Conservation (phyloP, 2,113 vertebrate genomes). For the Corvus cornix region DNA sequence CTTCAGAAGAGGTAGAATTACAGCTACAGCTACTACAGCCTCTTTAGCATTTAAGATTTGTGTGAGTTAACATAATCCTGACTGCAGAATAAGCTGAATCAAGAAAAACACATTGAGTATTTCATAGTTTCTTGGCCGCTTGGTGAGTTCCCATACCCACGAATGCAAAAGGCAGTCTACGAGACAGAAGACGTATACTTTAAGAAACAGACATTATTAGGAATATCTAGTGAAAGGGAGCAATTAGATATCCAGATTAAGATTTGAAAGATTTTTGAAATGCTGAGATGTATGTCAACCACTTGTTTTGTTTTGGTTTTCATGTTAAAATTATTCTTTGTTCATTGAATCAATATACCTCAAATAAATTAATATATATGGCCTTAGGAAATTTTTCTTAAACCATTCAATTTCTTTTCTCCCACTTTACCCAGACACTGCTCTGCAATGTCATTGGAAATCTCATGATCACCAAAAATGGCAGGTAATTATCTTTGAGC, state of each 20-base stretch:
- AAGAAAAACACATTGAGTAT: not conserved
- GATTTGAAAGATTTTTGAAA: not conserved
- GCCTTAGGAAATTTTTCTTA: not conserved
- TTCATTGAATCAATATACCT: not conserved
- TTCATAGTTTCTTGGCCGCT: not conserved
- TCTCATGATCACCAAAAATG: not conserved
- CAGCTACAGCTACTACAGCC: not conserved
- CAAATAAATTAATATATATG: not conserved
- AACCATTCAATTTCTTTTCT: not conserved
- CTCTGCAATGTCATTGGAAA: not conserved
- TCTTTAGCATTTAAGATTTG: not conserved
- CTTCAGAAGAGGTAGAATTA: not conserved
- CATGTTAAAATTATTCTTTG: not conserved
- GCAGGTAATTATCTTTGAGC: not conserved
- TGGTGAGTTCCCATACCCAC: not conserved
- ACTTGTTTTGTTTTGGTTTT: not conserved
- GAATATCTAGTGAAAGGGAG: not conserved
- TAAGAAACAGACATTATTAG: not conserved
- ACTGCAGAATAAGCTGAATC: not conserved
- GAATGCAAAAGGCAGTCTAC: not conserved
- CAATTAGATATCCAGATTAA: not conserved
- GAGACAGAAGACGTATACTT: not conserved
- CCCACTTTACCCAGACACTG: not conserved
- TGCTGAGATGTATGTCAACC: not conserved
- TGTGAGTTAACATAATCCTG: not conserved